These are phyloP conservation scores for Thinocorus orbignyianus DNA, from an alignment of 2,113 vertebrate species.

Conservation along the genomic window DNA sequence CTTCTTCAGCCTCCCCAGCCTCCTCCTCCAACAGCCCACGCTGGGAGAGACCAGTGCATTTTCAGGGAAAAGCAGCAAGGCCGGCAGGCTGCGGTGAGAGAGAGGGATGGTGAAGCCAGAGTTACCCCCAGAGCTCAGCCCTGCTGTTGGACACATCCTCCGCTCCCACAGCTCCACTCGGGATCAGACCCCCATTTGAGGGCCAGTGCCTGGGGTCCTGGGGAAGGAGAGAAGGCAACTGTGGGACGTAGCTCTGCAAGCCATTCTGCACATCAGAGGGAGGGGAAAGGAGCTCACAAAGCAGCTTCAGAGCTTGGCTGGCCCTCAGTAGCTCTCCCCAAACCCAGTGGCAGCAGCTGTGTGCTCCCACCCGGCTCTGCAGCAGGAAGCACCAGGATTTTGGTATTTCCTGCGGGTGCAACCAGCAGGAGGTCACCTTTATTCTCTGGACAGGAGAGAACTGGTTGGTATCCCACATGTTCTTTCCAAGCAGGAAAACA, in stretches of 20 bases:
- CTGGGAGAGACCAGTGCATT: not conserved
- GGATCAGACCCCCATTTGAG: not conserved
- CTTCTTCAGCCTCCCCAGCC: not conserved
- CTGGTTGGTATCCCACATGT: not conserved
- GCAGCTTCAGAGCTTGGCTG: not conserved
- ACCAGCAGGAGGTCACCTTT: not conserved
- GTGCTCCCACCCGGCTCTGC: fast-evolving
- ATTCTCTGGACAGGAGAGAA: not conserved
- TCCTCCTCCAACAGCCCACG: not conserved
- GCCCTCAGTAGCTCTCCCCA: fast-evolving
- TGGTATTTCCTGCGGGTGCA: not conserved
- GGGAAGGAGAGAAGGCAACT: not conserved
- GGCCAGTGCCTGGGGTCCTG: fast-evolving
- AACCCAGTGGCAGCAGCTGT: not conserved
- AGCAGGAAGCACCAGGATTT: not conserved
- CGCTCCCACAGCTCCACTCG: not conserved
- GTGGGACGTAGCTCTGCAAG: fast-evolving
- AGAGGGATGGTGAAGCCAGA: not conserved
- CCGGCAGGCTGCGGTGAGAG: not conserved
- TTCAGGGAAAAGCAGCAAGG: not conserved
- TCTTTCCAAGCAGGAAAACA: not conserved
- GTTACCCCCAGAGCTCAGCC: not conserved
- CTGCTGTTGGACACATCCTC: not conserved
- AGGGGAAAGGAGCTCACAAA: not conserved
- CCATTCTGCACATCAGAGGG: fast-evolving